phyloP scores from a whole-genome alignment of 2,888 invertebrate genomes.

The Smittia aterrima region DNA sequence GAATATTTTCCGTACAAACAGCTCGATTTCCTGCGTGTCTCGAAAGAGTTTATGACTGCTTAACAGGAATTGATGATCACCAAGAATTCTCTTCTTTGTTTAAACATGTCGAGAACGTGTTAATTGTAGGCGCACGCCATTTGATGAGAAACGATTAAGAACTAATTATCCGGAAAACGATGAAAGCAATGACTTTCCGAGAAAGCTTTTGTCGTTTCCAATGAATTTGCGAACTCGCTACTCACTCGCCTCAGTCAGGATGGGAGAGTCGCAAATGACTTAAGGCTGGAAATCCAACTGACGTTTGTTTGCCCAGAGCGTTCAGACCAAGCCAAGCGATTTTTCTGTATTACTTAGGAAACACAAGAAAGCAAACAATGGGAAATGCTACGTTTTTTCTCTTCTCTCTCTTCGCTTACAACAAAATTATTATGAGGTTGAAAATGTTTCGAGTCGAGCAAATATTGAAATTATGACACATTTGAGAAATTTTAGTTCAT shows the following conservation, averaged over 20 bases:
- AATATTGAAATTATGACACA: slow-evolving; percentile 41
- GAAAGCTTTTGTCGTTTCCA: background rate
- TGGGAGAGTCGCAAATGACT: slow-evolving; percentile 12
- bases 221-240: background rate
- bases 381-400: slow-evolving; percentile 38
- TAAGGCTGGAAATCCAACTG: slow-evolving; percentile 21
- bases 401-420: background rate
- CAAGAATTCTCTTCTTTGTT: background rate
- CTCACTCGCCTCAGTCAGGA: background rate
- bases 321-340: background rate
- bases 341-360: slow-evolving; percentile 36
- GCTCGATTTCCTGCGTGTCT: slow-evolving; percentile 38
- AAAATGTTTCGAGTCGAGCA: slow-evolving; percentile 15
- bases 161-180: background rate
- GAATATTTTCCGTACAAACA: slow-evolving; percentile 40
- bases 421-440: slow-evolving; percentile 4
- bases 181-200: background rate
- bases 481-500: slow-evolving; percentile 40
- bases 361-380: slow-evolving; percentile 42
- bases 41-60: slow-evolving; percentile 4
- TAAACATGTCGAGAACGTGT: background rate
- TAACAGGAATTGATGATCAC: slow-evolving; percentile 24
- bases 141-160: background rate
- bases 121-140: background rate
- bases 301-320: slow-evolving; percentile 18